These are phyloP conservation scores for Augochlora pura DNA, from an alignment of 1,140 invertebrate species.

Conservation along the genomic window DNA sequence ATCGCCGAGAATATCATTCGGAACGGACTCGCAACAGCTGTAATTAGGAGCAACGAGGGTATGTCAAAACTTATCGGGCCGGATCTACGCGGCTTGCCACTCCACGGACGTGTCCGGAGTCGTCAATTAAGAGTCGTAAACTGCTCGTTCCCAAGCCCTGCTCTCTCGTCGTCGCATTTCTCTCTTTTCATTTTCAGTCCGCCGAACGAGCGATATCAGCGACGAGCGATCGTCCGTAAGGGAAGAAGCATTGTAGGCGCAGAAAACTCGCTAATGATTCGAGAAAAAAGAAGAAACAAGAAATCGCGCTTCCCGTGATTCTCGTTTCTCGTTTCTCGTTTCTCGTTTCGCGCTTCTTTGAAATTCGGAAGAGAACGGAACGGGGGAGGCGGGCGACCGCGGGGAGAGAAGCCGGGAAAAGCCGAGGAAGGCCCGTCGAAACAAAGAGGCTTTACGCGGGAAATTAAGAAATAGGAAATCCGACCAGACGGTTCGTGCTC, in stretches of 20 bases:
- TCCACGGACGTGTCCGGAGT: background rate
- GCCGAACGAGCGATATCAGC: background rate
- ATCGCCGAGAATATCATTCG: background rate
- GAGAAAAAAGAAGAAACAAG: background rate
- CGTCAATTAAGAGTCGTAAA: conserved; percentile 1
- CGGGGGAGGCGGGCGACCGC: too few relatives aligned
- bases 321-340: background rate
- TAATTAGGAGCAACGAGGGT: conserved; percentile 4
- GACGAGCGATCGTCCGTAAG: background rate
- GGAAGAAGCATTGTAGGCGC: background rate
- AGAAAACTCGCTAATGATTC: background rate
- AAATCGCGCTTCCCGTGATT: background rate
- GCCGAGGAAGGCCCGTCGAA: background rate
- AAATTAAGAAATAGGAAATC: conserved; percentile 8
- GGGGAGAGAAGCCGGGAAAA: background rate
- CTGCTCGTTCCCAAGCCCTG: background rate
- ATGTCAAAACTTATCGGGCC: conserved; percentile 1
- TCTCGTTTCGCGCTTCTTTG: too few relatives aligned
- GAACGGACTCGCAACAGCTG: background rate
- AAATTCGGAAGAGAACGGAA: too few relatives aligned
- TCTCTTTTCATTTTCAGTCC: too few relatives aligned
- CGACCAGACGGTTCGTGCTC: conserved; percentile 1
- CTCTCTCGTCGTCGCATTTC: background rate
- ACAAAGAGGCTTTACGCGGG: background rate
- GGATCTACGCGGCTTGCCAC: background rate